These are phyloP conservation scores for Nothobranchius furzeri DNA, from an alignment of 2,113 vertebrate species.

Conservation along the genomic window DNA sequence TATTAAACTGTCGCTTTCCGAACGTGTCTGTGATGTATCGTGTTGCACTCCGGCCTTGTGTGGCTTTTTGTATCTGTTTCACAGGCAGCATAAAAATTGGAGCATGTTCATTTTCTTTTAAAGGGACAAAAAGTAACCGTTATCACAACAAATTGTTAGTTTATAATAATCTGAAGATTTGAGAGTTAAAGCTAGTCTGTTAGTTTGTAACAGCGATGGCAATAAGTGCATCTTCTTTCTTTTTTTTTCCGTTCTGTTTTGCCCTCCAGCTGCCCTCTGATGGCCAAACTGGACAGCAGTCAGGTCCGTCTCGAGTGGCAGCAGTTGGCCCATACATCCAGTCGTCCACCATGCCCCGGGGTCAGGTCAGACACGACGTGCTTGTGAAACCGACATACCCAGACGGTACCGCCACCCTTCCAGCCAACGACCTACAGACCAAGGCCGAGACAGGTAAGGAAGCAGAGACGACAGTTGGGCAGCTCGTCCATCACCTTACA, in stretches of 20 bases:
- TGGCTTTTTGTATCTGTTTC: conserved; percentile 3
- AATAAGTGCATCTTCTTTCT: neutral
- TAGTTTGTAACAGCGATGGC: neutral
- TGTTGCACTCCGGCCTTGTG: conserved; percentile 7
- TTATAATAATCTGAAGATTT: too few relatives aligned
- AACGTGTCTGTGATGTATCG: conserved; percentile 17
- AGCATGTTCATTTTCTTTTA: conserved; percentile 12
- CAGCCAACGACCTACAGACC: conserved; percentile 75
- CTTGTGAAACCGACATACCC: conserved; percentile 89
- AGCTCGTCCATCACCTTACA: conserved; percentile 16
- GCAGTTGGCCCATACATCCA: conserved; percentile 97
- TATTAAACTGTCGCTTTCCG: conserved; percentile 27
- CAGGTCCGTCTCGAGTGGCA: conserved; percentile 87
- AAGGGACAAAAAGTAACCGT: too few relatives aligned
- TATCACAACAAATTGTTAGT: too few relatives aligned
- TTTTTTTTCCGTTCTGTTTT: neutral
- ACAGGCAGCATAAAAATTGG: neutral
- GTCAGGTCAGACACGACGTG: conserved; percentile 85
- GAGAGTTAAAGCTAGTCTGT: too few relatives aligned
- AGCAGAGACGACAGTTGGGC: neutral
- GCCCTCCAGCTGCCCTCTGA: conserved; percentile 80
- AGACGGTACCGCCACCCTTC: conserved; percentile 81
- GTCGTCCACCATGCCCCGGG: conserved; percentile 93
- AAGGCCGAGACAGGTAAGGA: conserved; percentile 63
- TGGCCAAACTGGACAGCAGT: conserved; percentile 78